Evolutionary conservation across 2,888 invertebrate species (phyloP).

Genomic region (Brachypalpus laphriformis): DNA sequence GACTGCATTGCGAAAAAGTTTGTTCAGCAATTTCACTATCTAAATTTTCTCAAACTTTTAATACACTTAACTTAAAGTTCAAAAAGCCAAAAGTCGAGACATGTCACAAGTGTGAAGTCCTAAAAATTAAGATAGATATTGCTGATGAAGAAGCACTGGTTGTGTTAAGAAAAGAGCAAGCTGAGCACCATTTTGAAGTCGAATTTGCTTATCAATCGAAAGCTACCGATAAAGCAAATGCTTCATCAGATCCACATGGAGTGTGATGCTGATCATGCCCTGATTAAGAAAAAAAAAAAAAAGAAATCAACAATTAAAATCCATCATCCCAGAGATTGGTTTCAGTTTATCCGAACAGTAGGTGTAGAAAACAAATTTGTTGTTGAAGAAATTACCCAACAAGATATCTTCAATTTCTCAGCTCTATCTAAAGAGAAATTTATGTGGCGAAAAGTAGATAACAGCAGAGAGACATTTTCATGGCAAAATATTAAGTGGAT

Average conservation of each 20-base stretch:
- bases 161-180: not conserved
- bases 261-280: not conserved
- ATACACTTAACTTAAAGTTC: conserved; percentile 64
- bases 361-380: too few relatives aligned
- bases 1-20: conserved; percentile 1
- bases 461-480: too few relatives aligned
- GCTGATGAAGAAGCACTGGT: not conserved
- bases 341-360: too few relatives aligned
- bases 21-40: conserved; percentile 42
- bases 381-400: too few relatives aligned
- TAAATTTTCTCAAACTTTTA: conserved; percentile 64
- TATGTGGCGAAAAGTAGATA: too few relatives aligned
- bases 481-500: too few relatives aligned
- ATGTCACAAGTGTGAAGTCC: conserved; percentile 68
- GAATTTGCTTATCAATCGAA: conserved; percentile 28
- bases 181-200: conserved; percentile 2
- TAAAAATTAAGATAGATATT: conserved; percentile 50
- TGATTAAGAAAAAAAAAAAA: not conserved
- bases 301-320: too few relatives aligned
- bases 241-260: not conserved
- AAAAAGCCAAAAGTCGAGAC: conserved; percentile 58
- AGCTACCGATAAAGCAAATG: conserved; percentile 31
- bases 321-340: too few relatives aligned
- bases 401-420: too few relatives aligned
- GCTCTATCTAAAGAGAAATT: too few relatives aligned